A percentile compares a stretch with the other conserved stretches of the same genome.
phyloP scores from a whole-genome alignment of 2,113 vertebrate species.

The Salvelinus alpinus region DNA sequence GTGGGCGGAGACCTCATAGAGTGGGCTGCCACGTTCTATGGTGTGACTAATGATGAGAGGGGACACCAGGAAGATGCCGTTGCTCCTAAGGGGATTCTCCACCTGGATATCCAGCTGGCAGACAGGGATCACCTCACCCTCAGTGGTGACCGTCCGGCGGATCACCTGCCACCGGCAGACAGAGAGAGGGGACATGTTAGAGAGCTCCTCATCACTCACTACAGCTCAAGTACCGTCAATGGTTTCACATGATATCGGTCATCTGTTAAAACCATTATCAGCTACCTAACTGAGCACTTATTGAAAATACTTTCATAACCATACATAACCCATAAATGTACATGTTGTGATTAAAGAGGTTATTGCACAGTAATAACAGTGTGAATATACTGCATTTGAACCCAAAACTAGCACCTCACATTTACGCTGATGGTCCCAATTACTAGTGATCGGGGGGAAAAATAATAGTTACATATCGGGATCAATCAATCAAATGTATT shows the following conservation, averaged over 20 bases:
- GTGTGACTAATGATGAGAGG: conserved; percentile 84
- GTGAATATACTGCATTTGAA: too few species aligned
- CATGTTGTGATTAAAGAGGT: too few species aligned
- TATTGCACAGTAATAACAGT: too few species aligned
- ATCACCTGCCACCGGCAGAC: conserved; percentile 66
- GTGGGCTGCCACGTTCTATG: conserved; percentile 77
- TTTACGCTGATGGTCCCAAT: too few species aligned
- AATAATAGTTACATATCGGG: too few species aligned
- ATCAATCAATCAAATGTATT: too few species aligned
- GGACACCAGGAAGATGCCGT: conserved; percentile 82
- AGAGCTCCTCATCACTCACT: background rate
- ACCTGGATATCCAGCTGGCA: conserved; percentile 84
- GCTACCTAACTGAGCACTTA: too few species aligned
- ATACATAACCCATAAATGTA: too few species aligned
- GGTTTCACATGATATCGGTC: background rate
- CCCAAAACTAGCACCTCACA: too few species aligned
- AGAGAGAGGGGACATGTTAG: background rate
- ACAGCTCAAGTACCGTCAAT: background rate
- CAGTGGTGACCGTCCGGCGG: conserved; percentile 74
- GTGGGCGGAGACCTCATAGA: conserved; percentile 77
- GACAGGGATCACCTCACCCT: conserved; percentile 81
- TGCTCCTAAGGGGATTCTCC: conserved; percentile 81
- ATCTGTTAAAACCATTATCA: too few species aligned
- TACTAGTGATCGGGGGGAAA: too few species aligned
- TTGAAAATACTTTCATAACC: too few species aligned